Conservation (phyloP, 2,888 invertebrate genomes). For the Zygogramma bicolorata region DNA sequence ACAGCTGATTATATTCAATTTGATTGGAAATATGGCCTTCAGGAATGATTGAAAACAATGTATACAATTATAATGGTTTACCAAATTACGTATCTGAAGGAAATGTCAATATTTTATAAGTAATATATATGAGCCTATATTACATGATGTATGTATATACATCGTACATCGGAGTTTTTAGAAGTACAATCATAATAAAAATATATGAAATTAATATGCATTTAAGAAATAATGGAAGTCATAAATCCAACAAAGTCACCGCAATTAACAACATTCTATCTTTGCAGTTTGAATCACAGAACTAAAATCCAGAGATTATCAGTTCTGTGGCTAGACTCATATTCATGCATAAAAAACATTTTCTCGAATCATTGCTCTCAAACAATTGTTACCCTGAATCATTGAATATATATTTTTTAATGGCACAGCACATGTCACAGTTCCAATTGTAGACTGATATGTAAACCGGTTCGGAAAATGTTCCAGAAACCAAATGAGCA, state of each 20-base stretch:
- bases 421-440: background rate
- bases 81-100: too few species aligned
- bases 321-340: too few species aligned
- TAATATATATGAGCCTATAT: background rate
- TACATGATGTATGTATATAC: background rate
- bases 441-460: background rate
- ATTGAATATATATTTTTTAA: too few species aligned
- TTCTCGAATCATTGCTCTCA: background rate
- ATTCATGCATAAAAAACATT: background rate
- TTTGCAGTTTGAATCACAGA: too few species aligned
- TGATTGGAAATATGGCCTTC: too few species aligned
- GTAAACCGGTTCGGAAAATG: background rate
- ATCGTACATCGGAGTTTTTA: background rate
- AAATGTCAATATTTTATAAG: too few species aligned
- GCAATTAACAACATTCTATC: too few species aligned
- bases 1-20: too few species aligned
- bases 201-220: background rate
- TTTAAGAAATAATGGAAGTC: background rate
- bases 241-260: too few species aligned
- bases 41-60: too few species aligned
- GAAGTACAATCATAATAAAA: background rate
- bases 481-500: background rate
- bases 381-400: background rate
- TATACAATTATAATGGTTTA: too few species aligned
- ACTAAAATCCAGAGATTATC: too few species aligned